Evolutionary conservation across 2,797 vertebrate species (phyloP), one percentile per base, ranked within the genome.

Genomic region (Hoplostethus mediterraneus): DNA sequence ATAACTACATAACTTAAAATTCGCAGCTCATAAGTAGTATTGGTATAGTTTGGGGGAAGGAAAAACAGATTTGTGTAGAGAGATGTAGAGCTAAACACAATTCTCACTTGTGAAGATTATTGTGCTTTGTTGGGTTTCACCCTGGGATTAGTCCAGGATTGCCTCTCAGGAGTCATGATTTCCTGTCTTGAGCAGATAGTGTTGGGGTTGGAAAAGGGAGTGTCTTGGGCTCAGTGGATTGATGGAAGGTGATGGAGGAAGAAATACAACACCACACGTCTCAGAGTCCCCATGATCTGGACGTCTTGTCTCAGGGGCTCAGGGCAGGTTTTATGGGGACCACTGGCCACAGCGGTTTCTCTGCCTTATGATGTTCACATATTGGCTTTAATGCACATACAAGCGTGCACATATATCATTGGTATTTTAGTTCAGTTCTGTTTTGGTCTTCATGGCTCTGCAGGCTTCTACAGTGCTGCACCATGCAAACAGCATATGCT

Each of bases 141-240:
- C 4, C 64, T 52, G 51, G 89, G 92, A 93, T 93, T 89, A 91
- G 77, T 71, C 55, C 76, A 87, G 85, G 84, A 88, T 83, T 86
- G 87, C 77, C 89, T 92, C 87, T 69, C 78, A 81, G 83, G 88
- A 93, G 84, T 93, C 92, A 92, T 93, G 91, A 93, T 78, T 93
- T 95, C 94, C 94, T 94, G 92, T 93, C 81, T 82, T 21, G 73
- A 86, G 82, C 81, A 82, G 89, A 92, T 85, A 90, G 82, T 60
- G 56, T 68, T 28, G 66, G 57, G 55, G 69, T 48, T 83, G 55
- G 62, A 76, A 56, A 82, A 69, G 73, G 86, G 83, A 85, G 83
- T 81, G 84, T 87, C 73, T 31, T 31, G 65, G 67, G 59, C 75
- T 79, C 65, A 8, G 30, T 61, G 70, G 75, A 60, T 74, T 89